These are phyloP conservation scores for Lithobates sylvaticus DNA, from an alignment of 2,797 vertebrate genomes.

Conservation along the genomic window DNA sequence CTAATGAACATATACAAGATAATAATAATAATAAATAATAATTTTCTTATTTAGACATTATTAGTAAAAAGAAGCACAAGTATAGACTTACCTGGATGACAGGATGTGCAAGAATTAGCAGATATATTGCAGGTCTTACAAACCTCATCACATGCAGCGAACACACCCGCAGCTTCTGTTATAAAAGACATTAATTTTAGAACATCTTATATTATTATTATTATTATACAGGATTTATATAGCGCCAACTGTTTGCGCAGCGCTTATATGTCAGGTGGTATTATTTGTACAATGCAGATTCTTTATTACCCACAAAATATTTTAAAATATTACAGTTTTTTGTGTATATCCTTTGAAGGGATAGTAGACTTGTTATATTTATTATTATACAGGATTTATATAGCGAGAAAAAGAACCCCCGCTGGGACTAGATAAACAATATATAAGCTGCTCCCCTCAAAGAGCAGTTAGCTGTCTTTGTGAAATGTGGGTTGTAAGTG, in stretches of 20 bases:
- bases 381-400: no score
- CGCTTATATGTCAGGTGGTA: neutral
- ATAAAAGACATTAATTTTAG: neutral
- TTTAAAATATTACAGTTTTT: no score
- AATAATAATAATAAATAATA: no score
- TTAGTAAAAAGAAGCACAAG: neutral
- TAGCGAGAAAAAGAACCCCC: no score
- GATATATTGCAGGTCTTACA: constrained; percentile 83
- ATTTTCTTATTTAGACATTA: neutral
- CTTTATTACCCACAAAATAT: neutral
- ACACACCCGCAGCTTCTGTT: constrained; percentile 68
- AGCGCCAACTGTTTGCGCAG: no score
- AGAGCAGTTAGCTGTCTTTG: no score
- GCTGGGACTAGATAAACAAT: no score
- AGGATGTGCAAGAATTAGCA: constrained; percentile 79
- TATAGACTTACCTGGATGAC: constrained; percentile 80
- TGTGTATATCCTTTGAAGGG: no score
- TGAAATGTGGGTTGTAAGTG: no score
- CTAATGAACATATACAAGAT: neutral
- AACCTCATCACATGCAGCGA: constrained; percentile 76
- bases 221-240: no score
- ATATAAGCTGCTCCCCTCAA: no score
- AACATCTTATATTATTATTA: neutral
- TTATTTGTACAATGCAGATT: neutral
- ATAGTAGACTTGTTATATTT: no score